Conservation (phyloP, 2,888 invertebrate genomes). For the Agrochola lychnidis region DNA sequence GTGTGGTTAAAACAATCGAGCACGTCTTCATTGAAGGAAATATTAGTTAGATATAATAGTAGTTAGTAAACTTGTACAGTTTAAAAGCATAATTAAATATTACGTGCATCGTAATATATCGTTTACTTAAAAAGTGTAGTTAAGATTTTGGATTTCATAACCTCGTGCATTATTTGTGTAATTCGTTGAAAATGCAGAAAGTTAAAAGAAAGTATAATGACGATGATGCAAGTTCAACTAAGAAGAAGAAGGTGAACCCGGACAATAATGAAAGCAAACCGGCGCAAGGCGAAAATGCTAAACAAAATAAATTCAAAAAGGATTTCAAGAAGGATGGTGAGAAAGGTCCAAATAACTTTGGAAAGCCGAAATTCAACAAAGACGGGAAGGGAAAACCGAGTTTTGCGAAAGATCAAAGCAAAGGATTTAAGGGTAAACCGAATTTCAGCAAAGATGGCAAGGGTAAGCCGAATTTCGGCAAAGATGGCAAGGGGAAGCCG, state of each 20-base stretch:
- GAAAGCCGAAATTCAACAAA: conserved; percentile 49
- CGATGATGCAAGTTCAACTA: conserved; percentile 68
- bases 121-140: background rate
- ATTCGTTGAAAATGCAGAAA: conserved; percentile 79
- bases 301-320: conserved; percentile 56
- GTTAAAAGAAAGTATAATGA: conserved; percentile 81
- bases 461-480: conserved; percentile 59
- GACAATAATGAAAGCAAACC: conserved; percentile 51
- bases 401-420: conserved; percentile 51
- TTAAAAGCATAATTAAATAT: background rate
- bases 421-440: conserved; percentile 57
- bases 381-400: conserved; percentile 49
- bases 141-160: conserved; percentile 46
- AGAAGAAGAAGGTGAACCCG: conserved; percentile 79
- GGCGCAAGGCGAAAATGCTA: conserved; percentile 47
- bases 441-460: conserved; percentile 60
- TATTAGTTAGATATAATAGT: background rate
- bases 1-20: conserved; percentile 21
- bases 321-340: conserved; percentile 56
- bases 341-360: conserved; percentile 52
- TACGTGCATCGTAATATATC: background rate
- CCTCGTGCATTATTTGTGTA: conserved; percentile 53
- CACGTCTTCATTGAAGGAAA: background rate
- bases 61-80: background rate
- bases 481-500: conserved; percentile 52